Base-by-base conservation (phyloP, 2,888 invertebrate species). In the Xylota sylvarum region DNA sequence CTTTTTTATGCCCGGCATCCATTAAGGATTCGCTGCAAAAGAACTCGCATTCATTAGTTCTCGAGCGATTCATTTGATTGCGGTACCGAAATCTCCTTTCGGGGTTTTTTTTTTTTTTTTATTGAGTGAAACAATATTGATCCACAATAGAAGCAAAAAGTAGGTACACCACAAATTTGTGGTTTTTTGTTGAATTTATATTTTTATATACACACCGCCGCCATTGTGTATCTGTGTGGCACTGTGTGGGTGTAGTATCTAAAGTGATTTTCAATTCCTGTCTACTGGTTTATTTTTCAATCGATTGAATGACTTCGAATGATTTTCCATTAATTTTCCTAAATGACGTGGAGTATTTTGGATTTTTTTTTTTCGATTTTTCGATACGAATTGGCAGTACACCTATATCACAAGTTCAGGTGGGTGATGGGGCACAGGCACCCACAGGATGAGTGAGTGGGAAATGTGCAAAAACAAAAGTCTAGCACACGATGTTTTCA, bases 261-360 rank as follows among this genome's bases (percentile, higher is more conserved):
- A 65, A 60, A 84, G 74, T 77, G 73, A 37, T 78, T 74, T 78
- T 74, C 74, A 70, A 73, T 65, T 77, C 40, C 70, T n/a, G 67
- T 30, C 17, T 30, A 56, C 69, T 55, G 48, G 23, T 79, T 73
- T 70, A 74, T 85, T 81, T 60, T 86, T 69, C 55, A 40, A 72
- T 74, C 72, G 78, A 79, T 32, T 74, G 79, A 84, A 70, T 73
- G 79, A 74, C 60, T 70, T 67, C 65, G 78, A 87, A 88, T 84
- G 79, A 82, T 87, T 88, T 88, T 87, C 86, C 88, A 88, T 88
- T 88, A 88, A 88, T 88, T 88, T 84, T 84, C 76, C 88, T 88
- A 88, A 88, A 88, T 88, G 88, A 73, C 70, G 72, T 73, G 67
- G 72, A 69, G 80, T 78, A 83, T 78, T 78, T 78, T 37, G 52